A percentile compares a stretch with the other conserved stretches of the same genome.
phyloP scores from a whole-genome alignment of 2,113 vertebrate genomes.

The Aphelocoma coerulescens region DNA sequence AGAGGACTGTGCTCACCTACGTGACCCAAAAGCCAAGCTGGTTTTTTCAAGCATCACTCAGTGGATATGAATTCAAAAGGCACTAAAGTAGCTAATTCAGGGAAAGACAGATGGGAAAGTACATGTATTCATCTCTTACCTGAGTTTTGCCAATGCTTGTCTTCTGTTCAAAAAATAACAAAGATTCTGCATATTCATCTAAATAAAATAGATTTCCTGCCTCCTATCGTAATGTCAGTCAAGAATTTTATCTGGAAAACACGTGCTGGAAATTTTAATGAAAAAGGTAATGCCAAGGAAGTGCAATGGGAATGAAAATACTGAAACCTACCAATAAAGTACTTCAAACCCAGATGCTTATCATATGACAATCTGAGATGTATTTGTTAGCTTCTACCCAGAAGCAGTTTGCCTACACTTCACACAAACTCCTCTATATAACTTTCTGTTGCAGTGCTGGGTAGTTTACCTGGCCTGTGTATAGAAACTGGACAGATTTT shows the following conservation, averaged over 20 bases:
- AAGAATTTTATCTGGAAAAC: background rate
- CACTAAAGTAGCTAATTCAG: background rate
- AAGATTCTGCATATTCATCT: background rate
- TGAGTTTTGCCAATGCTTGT: background rate
- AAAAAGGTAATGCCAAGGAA: background rate
- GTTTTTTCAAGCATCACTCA: background rate
- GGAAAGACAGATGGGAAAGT: background rate
- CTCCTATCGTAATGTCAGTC: background rate
- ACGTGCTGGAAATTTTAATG: background rate
- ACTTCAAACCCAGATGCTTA: background rate
- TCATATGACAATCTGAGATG: background rate
- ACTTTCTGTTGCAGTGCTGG: background rate
- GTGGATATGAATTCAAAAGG: background rate
- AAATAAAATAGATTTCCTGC: background rate
- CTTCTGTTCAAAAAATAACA: background rate
- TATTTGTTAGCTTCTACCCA: background rate
- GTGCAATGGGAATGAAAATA: background rate
- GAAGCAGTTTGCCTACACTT: background rate
- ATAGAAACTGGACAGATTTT: background rate
- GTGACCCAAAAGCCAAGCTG: background rate
- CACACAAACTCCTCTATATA: background rate
- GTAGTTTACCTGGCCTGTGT: background rate
- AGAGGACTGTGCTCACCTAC: background rate
- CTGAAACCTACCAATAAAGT: background rate
- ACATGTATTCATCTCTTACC: background rate